Evolutionary conservation across 2,888 invertebrate species (phyloP).

Genomic region (Agriopis aurantiaria): DNA sequence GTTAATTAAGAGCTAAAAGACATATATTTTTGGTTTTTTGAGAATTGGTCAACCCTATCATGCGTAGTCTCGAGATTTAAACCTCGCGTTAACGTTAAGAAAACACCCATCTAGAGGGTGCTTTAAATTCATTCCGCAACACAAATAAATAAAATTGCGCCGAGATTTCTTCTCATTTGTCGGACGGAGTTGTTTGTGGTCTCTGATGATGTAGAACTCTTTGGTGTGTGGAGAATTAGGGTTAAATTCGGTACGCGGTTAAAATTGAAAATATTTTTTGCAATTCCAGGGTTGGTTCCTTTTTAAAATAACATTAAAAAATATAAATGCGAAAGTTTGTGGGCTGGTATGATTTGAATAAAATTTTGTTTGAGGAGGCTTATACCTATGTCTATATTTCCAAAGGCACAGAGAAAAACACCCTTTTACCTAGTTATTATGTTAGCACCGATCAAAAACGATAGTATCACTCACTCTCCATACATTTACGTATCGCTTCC

Average conservation of each 20-base stretch:
- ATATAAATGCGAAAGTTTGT: no score
- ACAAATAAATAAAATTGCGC: slow-evolving; percentile 73
- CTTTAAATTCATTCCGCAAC: slow-evolving; percentile 77
- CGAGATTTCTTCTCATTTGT: slow-evolving; percentile 29
- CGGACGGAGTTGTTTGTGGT: slow-evolving; percentile 30
- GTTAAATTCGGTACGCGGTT: background rate
- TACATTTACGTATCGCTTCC: no score
- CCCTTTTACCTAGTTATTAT: no score
- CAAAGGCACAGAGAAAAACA: no score
- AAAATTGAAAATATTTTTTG: background rate
- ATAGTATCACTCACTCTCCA: no score
- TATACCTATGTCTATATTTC: no score
- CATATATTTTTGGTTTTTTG: no score
- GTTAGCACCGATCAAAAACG: no score
- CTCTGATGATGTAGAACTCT: slow-evolving; percentile 13
- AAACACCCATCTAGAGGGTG: slow-evolving; percentile 80
- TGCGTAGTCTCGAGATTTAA: slow-evolving; percentile 74
- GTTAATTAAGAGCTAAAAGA: no score
- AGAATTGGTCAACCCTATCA: slow-evolving; percentile 65
- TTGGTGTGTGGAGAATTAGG: slow-evolving; percentile 7
- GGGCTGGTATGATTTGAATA: background rate
- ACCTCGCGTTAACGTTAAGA: slow-evolving; percentile 80
- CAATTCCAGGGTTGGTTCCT: background rate
- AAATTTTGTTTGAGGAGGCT: background rate
- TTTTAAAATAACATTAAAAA: background rate